These are phyloP conservation scores for Hyposmocoma kahamanoa DNA, from an alignment of 1,140 invertebrate species.

Conservation along the genomic window DNA sequence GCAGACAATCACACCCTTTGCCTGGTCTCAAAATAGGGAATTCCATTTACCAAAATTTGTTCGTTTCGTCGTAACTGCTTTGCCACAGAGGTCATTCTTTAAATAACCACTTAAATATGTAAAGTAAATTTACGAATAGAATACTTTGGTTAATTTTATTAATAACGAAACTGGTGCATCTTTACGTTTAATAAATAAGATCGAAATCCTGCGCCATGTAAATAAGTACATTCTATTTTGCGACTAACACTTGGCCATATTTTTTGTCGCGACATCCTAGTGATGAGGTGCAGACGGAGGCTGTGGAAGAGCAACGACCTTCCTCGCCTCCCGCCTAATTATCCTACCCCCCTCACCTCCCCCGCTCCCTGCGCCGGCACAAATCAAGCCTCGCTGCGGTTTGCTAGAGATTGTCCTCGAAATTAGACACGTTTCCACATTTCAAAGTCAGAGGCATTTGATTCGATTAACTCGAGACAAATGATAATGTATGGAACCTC, in stretches of 20 bases:
- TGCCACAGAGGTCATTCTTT: too few species aligned
- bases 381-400: constrained; percentile 23
- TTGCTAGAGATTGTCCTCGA: constrained; percentile 11
- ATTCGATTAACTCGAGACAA: too few species aligned
- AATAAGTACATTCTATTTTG: background rate
- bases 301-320: constrained; percentile 29
- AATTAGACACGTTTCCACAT: background rate
- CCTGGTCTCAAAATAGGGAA: too few species aligned
- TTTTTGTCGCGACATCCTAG: constrained; percentile 14
- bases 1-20: too few species aligned
- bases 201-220: background rate
- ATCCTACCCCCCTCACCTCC: constrained; percentile 24
- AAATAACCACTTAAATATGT: too few species aligned
- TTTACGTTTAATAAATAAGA: background rate
- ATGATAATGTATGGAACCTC: too few species aligned
- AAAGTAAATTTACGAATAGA: too few species aligned
- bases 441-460: too few species aligned
- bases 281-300: constrained; percentile 16
- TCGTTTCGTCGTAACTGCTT: too few species aligned
- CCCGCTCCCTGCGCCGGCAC: background rate
- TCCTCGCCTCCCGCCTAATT: constrained; percentile 38
- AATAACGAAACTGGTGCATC: background rate
- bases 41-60: too few species aligned
- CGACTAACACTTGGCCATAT: too few species aligned
- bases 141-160: too few species aligned